These are phyloP conservation scores for Euglossa dilemma DNA, from an alignment of 1,140 invertebrate genomes.

Conservation along the genomic window DNA sequence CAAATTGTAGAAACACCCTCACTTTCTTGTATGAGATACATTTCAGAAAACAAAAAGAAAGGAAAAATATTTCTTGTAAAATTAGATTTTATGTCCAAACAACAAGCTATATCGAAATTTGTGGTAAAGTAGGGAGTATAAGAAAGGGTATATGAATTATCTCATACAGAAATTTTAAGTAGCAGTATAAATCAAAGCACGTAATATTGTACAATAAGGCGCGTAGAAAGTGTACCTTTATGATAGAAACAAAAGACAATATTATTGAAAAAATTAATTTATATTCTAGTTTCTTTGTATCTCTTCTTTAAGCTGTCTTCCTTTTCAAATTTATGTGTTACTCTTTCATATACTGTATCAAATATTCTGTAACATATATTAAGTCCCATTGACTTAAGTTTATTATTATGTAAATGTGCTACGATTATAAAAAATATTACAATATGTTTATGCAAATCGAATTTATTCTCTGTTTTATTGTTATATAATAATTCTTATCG, in stretches of 20 bases:
- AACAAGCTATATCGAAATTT: not conserved
- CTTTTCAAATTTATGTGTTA: not conserved
- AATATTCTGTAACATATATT: not conserved
- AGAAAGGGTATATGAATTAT: not conserved
- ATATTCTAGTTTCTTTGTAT: not conserved
- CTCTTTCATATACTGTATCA: not conserved
- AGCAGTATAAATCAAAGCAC: constrained; percentile 15
- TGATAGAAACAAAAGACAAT: constrained; percentile 14
- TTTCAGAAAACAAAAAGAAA: not conserved
- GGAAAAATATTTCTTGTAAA: not conserved
- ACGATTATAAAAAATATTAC: constrained; percentile 26
- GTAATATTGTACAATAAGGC: not conserved
- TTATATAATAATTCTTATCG: not conserved
- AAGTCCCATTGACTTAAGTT: not conserved
- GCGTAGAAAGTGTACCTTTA: constrained; percentile 11
- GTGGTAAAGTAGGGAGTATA: not conserved
- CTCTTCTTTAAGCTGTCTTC: not conserved
- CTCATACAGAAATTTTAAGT: not conserved
- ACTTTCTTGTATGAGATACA: not conserved
- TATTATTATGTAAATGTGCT: constrained; percentile 44
- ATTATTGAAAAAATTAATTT: not conserved
- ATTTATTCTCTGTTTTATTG: not conserved
- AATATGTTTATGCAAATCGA: not conserved
- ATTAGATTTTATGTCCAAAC: not conserved
- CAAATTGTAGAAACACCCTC: not conserved